Base-by-base conservation (phyloP, 2,113 vertebrate species). In the Pangasianodon gigas region DNA sequence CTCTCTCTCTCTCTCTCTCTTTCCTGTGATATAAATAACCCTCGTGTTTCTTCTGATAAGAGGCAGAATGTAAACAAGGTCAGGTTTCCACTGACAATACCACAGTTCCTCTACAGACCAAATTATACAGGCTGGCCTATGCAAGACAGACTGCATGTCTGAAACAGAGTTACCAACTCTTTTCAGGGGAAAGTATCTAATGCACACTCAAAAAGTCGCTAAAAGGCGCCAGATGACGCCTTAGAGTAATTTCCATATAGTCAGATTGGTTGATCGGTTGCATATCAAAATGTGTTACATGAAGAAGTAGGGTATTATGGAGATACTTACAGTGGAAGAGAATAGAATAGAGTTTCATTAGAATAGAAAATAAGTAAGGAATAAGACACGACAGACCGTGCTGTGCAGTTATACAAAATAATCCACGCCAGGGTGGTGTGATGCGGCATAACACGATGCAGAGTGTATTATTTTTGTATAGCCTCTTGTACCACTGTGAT, bases 21-120 rank as follows among this genome's bases (percentile, higher is more conserved):
- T 37, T n/a, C 19, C 79, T 51, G 29, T 87, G 80, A 37, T 85
- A 90, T 90, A 90, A 87, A 90, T 90, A 87, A 77, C 52, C 75
- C 21, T 82, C 8, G 24, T 29, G 32, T 84, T 62, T 87, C 16
- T 44, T 19, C 41, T 90, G 80, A 90, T 84, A 67, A 62, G 74
- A 60, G 29, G 26, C 67, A 52, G 69, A 79, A 60, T 83, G 29
- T 62, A 77, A 58, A 87, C 69, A 90, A 56, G 58, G 18, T 84
- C 86, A 89, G 26, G 46, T 85, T 60, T 58, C 54, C 16, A 6
- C 37, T 44, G 82, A 84, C 82, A 84, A 60, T 41, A 9, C 19
- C 18, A 4, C 82, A 54, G 80, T 54, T 56, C 51, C 6, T 54
- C 44, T 46, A 77, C 67, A 18, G 44, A 26, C 11, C 24, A 51